Conservation (phyloP, 2,797 vertebrate genomes). For the Neosilurus mollespiculum region DNA sequence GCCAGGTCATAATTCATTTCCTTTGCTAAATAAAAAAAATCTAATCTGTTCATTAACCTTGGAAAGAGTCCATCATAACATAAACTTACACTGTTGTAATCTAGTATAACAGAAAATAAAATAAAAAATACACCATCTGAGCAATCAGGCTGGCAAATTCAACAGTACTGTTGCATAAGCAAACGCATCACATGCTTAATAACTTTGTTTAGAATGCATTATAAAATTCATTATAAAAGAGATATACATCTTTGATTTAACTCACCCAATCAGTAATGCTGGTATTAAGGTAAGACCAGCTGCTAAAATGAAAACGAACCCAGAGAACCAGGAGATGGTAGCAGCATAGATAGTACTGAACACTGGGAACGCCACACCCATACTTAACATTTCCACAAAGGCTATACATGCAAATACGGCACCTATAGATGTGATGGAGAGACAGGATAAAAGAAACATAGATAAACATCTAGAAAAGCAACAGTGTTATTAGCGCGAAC, state of each 20-base stretch:
- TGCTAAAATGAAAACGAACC: constrained; percentile 78
- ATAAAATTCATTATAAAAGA: not conserved
- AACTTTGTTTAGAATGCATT: not conserved
- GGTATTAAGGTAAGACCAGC: constrained; percentile 75
- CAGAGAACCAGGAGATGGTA: constrained; percentile 80
- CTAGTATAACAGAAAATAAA: too few relatives aligned
- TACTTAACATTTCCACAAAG: constrained; percentile 77
- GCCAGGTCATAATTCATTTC: not conserved
- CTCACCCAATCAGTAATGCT: constrained; percentile 30
- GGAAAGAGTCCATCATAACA: not conserved
- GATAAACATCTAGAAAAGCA: not conserved
- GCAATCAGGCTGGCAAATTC: not conserved
- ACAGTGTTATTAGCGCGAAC: too few relatives aligned
- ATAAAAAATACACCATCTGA: not conserved
- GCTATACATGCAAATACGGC: constrained; percentile 79
- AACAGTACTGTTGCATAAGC: not conserved
- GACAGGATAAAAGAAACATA: not conserved
- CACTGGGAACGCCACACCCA: constrained; percentile 62
- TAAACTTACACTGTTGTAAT: too few relatives aligned
- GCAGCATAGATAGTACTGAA: constrained; percentile 77
- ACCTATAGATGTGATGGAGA: not conserved
- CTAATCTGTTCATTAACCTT: not conserved
- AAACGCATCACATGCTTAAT: not conserved
- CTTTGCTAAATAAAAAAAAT: not conserved
- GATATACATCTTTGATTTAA: not conserved